Evolutionary conservation across 92 coral and sea anemone genomes (phyloP).

Genomic region (Zoanthus sansibaricus): DNA sequence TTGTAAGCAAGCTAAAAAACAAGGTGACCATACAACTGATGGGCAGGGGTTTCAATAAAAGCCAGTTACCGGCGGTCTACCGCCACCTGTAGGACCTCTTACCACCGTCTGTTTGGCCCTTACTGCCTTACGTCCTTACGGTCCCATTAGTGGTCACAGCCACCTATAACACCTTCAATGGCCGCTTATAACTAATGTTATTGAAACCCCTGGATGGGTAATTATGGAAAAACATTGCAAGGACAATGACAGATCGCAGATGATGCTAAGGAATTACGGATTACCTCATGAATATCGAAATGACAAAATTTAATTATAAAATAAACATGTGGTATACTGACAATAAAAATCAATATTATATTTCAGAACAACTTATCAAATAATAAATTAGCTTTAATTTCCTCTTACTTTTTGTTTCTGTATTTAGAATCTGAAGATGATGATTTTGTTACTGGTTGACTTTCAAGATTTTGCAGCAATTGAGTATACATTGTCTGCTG

Average conservation of each 20-base stretch:
- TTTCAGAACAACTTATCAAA: neutral
- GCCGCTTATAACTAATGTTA: no score
- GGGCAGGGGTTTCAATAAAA: no score
- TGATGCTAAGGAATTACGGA: neutral
- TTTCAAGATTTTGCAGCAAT: slow-evolving; percentile 85
- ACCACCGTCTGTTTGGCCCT: no score
- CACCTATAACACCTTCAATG: no score
- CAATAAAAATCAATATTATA: neutral
- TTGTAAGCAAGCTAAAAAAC: no score
- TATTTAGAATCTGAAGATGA: slow-evolving; percentile 79
- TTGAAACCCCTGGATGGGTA: no score
- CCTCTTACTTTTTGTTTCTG: slow-evolving; percentile 72
- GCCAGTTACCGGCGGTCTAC: no score
- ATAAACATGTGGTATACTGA: neutral
- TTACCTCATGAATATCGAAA: neutral
- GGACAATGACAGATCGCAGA: neutral
- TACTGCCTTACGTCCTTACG: no score
- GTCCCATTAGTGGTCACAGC: no score
- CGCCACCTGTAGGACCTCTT: no score
- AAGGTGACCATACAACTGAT: no score
- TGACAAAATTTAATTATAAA: neutral
- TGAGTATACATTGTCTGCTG: slow-evolving; percentile 79
- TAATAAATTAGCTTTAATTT: neutral
- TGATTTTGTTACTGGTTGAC: slow-evolving; percentile 91
- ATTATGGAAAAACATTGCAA: neutral